phyloP scores from a whole-genome alignment of 1,140 invertebrate species.

The Sarcophaga bullata region DNA sequence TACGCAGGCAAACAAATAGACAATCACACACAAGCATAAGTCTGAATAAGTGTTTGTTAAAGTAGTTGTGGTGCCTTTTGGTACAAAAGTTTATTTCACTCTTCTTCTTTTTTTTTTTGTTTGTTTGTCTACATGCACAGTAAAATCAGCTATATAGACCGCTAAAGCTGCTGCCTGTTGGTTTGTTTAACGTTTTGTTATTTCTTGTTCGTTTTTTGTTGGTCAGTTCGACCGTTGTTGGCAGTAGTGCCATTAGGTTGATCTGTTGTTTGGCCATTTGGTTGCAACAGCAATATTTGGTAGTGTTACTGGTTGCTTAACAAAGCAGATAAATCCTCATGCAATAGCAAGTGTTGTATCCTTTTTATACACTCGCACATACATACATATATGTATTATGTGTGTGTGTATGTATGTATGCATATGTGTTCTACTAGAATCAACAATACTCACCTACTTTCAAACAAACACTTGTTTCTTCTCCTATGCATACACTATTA shows the following conservation, averaged over 20 bases:
- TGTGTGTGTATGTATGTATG: no score
- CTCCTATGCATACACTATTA: neutral
- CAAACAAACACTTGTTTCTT: conserved; percentile 5
- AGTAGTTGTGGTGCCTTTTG: no score
- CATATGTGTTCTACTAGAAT: no score
- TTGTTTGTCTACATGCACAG: no score
- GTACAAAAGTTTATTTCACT: no score
- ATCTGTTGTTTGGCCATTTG: neutral
- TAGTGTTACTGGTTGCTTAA: conserved; percentile 34
- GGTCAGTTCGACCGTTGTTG: neutral
- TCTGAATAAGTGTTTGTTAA: no score
- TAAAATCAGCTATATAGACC: neutral
- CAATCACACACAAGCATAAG: no score
- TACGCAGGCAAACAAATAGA: no score
- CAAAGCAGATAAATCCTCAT: conserved; percentile 31
- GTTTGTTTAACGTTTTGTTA: neutral
- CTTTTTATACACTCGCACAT: neutral
- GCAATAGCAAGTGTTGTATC: conserved; percentile 34
- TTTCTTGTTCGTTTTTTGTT: neutral
- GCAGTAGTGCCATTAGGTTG: neutral
- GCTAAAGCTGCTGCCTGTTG: conserved; percentile 19
- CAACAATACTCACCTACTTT: neutral
- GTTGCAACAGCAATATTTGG: conserved; percentile 21
- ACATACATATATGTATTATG: no score
- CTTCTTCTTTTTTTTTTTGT: no score